Conservation (phyloP, 37 sponge, comb jelly and placozoan genomes). For the Mnemiopsis leidyi region DNA sequence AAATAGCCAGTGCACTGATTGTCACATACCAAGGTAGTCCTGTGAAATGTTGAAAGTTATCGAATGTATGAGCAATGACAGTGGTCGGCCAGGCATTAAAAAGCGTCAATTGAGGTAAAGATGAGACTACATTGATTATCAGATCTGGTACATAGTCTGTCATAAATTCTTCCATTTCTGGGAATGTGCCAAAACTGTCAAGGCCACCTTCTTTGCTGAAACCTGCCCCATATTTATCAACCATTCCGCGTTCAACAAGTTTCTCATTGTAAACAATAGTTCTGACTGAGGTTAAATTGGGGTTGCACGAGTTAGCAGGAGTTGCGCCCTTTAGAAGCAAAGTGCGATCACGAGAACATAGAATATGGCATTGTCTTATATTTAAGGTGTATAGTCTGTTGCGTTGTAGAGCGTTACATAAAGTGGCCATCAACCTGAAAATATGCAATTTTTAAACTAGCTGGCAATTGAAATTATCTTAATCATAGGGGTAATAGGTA, state of each 20-base stretch:
- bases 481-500: too few relatives aligned
- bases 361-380: background rate
- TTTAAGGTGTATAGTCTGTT: background rate
- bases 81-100: background rate
- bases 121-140: background rate
- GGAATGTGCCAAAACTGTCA: constrained; percentile 17
- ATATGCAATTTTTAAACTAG: too few relatives aligned
- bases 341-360: background rate
- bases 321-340: background rate
- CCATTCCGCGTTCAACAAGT: background rate
- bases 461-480: too few relatives aligned
- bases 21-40: background rate
- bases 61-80: constrained; percentile 31
- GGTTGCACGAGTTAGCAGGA: background rate
- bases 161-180: constrained; percentile 43
- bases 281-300: background rate
- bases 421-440: background rate
- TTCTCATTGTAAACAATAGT: background rate
- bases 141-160: background rate
- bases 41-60: constrained; percentile 10
- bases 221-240: background rate
- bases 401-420: background rate
- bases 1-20: background rate
- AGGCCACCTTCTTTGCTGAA: constrained; percentile 23
- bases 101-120: background rate